These are phyloP conservation scores for Myotis pilosus DNA, from an alignment of 2,797 vertebrate species.

Conservation along the genomic window DNA sequence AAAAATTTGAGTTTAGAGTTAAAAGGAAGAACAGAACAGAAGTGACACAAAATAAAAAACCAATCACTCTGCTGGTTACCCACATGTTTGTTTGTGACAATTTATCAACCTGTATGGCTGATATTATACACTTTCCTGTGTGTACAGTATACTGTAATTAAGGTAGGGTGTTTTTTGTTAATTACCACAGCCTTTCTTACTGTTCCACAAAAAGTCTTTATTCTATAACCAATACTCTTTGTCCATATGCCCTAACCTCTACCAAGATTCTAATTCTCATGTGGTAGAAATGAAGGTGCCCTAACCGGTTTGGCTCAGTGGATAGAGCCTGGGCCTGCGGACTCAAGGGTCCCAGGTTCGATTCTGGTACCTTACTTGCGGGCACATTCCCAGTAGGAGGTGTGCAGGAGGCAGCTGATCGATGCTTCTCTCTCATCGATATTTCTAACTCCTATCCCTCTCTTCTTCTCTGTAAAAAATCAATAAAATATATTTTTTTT, in stretches of 20 bases:
- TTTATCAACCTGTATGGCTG: background rate
- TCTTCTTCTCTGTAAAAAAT: too few relatives aligned
- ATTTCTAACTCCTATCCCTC: too few relatives aligned
- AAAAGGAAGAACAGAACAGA: constrained; percentile 26
- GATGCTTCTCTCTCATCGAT: too few relatives aligned
- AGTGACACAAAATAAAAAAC: constrained; percentile 31
- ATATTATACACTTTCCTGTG: background rate
- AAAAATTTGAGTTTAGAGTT: background rate
- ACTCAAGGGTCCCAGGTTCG: too few relatives aligned
- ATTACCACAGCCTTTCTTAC: background rate
- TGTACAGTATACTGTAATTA: background rate
- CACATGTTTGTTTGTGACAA: constrained; percentile 11
- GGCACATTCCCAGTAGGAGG: too few relatives aligned
- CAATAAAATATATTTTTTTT: too few relatives aligned
- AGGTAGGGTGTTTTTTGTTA: background rate
- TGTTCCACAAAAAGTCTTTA: constrained; percentile 20
- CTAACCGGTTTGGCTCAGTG: too few relatives aligned
- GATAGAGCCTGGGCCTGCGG: too few relatives aligned
- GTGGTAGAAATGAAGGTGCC: background rate
- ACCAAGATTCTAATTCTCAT: constrained; percentile 16
- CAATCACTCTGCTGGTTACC: background rate
- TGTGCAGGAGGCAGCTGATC: too few relatives aligned
- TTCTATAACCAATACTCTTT: background rate
- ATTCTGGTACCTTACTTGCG: too few relatives aligned
- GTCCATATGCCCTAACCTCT: background rate